These are phyloP conservation scores for Hydrozoanthus tunicans DNA, from an alignment of 64 coral and sea anemone genomes.

Conservation along the genomic window DNA sequence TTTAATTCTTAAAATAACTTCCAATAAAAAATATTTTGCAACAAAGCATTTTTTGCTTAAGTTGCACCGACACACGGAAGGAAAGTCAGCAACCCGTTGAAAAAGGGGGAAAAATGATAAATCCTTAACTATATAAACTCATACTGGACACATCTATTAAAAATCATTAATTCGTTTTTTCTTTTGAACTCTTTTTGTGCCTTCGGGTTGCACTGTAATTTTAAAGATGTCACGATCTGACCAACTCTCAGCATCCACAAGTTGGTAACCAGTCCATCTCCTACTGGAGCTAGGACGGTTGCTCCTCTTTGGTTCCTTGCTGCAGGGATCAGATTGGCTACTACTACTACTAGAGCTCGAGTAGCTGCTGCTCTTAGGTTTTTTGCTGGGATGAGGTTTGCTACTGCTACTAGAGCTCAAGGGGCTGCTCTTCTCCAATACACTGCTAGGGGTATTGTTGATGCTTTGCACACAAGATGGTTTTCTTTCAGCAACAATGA, in stretches of 20 bases:
- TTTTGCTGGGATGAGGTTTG: neutral
- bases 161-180: neutral
- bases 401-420: neutral
- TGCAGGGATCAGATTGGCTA: neutral
- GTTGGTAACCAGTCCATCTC: neutral
- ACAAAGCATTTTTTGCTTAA: conserved; percentile 26
- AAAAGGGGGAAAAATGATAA: conserved; percentile 2
- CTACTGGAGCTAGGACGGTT: neutral
- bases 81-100: neutral
- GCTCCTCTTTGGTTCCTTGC: neutral
- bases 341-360: neutral
- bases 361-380: neutral
- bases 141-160: neutral
- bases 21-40: conserved; percentile 20
- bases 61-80: neutral
- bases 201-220: conserved; percentile 12
- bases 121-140: neutral
- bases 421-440: neutral
- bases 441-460: neutral
- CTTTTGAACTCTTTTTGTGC: conserved; percentile 8
- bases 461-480: neutral
- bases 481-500: conserved; percentile 16
- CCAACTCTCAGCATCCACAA: neutral
- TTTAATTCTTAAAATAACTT: conserved; percentile 11
- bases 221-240: neutral